Evolutionary conservation across 2,113 vertebrate species (phyloP), one percentile per base, ranked within the genome.

Genomic region (Hippopotamus amphibius): DNA sequence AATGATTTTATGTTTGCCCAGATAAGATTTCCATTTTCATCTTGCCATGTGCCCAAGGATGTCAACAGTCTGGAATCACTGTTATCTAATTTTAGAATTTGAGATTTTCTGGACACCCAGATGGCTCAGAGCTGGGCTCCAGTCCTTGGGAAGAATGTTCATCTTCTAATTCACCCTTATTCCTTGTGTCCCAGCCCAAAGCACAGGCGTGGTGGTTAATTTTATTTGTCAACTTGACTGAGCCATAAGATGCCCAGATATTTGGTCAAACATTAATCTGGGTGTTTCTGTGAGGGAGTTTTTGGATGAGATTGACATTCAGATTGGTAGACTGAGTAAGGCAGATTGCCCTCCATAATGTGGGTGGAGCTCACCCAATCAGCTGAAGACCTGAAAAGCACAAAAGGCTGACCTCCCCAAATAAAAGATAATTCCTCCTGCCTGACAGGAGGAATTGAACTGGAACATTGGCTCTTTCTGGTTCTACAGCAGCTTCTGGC

Each of bases 181-280:
- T 53, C 66, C 26, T 53, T 26, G 26, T 7, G 30, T 76, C 33
- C 37, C 16, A 68, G 37, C 48, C 48, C 69, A 76, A 76, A 83
- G 37, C 79, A 76, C 55, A 84, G 26, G 10, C 43, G 28, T 86
- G 19, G 65, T 77, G 46, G 63, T 15, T 80, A 68, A 68, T 68
- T 90, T 90, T 90, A 77, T 90, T 89, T 90, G 17, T 80, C 74
- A 7, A 53, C 33, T 79, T 66, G 46, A 90, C 16, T 79, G 72
- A 90, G 59, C 88, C 71, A 48, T 1, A 15, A 28, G 87, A 76
- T 63, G 22, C 43, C 33, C 59, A 90, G 72, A 41, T 90, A 53
- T 79, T 90, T 79, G 59, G 7, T 68, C 17, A 66, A 55, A 66
- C 63, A 68, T 68, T 90, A 43, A 65, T 66, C 59, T 90, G 12